phyloP scores from a whole-genome alignment of 2,113 vertebrate species.

The Perognathus longimembris region DNA sequence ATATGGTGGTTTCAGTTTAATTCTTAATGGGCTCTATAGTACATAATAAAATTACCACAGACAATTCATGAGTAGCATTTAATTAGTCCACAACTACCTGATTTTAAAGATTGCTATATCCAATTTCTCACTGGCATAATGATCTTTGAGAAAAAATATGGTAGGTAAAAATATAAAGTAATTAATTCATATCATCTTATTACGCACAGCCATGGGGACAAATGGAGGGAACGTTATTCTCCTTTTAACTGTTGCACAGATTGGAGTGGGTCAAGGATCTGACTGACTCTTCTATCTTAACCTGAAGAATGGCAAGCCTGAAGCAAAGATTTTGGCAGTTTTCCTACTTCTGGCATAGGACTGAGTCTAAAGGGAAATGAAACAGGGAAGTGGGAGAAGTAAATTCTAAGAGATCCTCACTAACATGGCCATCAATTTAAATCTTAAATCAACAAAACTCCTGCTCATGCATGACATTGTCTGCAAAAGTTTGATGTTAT shows the following conservation, averaged over 20 bases:
- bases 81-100: conserved; percentile 45
- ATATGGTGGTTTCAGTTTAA: conserved; percentile 57
- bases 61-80: conserved; percentile 58
- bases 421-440: background rate
- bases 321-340: background rate
- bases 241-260: background rate
- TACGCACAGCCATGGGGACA: background rate
- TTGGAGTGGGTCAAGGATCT: background rate
- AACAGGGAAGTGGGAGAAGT: background rate
- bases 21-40: conserved; percentile 55
- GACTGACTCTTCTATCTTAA: background rate
- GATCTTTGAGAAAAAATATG: conserved; percentile 21
- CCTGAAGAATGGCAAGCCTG: background rate
- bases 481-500: background rate
- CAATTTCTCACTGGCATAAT: conserved; percentile 39
- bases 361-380: background rate
- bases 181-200: background rate
- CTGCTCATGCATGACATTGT: background rate
- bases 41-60: conserved; percentile 67
- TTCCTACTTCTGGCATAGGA: background rate
- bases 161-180: background rate
- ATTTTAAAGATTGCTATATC: conserved; percentile 16
- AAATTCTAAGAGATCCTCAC: background rate
- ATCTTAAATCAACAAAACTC: background rate
- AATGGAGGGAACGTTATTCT: background rate